A percentile compares a stretch with the other conserved stretches of the same genome.
Evolutionary conservation across 1,140 invertebrate species (phyloP).

Genomic region (Wasmannia auropunctata): DNA sequence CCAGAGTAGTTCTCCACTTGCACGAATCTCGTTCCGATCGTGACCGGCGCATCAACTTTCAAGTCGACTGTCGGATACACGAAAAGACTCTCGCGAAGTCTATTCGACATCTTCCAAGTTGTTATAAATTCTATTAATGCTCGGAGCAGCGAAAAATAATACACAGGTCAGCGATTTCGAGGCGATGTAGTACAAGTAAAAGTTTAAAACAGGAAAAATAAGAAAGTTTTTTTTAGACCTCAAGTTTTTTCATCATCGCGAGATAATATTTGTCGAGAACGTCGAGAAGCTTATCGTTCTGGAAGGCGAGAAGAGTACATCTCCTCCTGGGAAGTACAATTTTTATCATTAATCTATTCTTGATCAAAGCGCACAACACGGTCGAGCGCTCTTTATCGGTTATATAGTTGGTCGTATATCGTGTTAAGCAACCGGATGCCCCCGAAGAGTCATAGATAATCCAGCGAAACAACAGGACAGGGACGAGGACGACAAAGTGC

Average conservation of each 20-base stretch:
- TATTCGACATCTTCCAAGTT: slow-evolving; percentile 18
- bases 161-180: not conserved
- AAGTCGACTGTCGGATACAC: slow-evolving; percentile 46
- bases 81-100: slow-evolving; percentile 43
- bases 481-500: slow-evolving; percentile 42
- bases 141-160: slow-evolving; percentile 1
- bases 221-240: not conserved
- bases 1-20: slow-evolving; percentile 45
- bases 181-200: not conserved
- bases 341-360: not conserved
- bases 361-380: not conserved
- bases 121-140: slow-evolving; percentile 43
- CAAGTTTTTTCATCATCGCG: not conserved
- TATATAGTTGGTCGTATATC: not conserved
- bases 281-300: not conserved
- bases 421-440: slow-evolving; percentile 15
- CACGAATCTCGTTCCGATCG: slow-evolving; percentile 56
- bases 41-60: slow-evolving; percentile 54
- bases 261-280: not conserved
- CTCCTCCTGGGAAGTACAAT: not conserved
- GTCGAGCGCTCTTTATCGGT: slow-evolving; percentile 12
- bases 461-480: slow-evolving; percentile 27
- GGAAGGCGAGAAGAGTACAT: not conserved
- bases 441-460: slow-evolving; percentile 46
- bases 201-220: not conserved